phyloP scores from a whole-genome alignment of 1,140 invertebrate species.

The Monochamus saltuarius region DNA sequence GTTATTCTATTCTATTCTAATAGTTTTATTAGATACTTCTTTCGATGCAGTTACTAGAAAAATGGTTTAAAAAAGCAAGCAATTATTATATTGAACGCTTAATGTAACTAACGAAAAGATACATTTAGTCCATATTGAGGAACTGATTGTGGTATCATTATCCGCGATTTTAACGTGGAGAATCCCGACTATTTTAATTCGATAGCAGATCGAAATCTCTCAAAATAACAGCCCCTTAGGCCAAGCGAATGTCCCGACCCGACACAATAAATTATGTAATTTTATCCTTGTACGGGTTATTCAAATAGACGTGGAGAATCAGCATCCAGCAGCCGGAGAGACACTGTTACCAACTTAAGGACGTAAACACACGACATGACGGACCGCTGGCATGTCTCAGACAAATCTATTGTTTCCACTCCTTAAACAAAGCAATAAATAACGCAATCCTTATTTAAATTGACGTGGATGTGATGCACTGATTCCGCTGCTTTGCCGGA shows the following conservation, averaged over 20 bases:
- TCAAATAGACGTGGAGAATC: constrained; percentile 11
- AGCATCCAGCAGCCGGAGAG: background rate
- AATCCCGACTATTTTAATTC: background rate
- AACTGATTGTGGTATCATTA: too few species aligned
- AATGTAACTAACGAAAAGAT: too few species aligned
- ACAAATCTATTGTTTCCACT: constrained; percentile 50
- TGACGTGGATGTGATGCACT: constrained; percentile 40
- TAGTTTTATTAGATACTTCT: too few species aligned
- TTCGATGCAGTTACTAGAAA: too few species aligned
- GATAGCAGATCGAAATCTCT: background rate
- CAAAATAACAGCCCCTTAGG: constrained; percentile 6
- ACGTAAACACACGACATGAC: constrained; percentile 28
- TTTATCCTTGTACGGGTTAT: constrained; percentile 18
- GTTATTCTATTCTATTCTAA: too few species aligned
- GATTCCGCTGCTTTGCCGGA: constrained; percentile 19
- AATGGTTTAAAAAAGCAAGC: too few species aligned
- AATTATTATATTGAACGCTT: too few species aligned
- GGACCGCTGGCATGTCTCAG: constrained; percentile 39
- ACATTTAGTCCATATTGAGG: too few species aligned
- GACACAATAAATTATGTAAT: constrained; percentile 15
- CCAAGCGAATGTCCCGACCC: background rate
- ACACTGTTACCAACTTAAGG: constrained; percentile 16
- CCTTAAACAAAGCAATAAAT: constrained; percentile 44
- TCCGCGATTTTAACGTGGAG: too few species aligned
- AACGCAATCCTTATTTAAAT: constrained; percentile 46